phyloP scores from a whole-genome alignment of 2,888 invertebrate genomes.

The Brachypalpus laphriformis region DNA sequence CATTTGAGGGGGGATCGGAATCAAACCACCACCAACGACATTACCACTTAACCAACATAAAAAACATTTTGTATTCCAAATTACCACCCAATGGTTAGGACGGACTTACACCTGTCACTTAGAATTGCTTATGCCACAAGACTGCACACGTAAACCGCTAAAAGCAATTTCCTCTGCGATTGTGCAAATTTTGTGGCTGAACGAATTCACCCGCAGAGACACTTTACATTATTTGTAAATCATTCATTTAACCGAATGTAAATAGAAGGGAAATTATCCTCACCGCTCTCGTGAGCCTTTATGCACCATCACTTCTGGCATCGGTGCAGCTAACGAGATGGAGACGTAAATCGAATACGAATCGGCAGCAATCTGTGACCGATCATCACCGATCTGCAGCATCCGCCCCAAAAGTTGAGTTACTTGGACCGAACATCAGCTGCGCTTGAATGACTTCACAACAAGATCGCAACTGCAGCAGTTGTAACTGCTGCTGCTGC shows the following conservation, averaged over 20 bases:
- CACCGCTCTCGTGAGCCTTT: constrained; percentile 19
- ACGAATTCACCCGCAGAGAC: constrained; percentile 51
- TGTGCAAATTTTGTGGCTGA: constrained; percentile 74
- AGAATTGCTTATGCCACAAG: constrained; percentile 60
- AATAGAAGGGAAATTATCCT: constrained; percentile 60
- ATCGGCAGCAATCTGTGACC: constrained; percentile 61
- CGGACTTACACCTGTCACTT: constrained; percentile 68
- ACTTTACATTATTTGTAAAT: constrained; percentile 70
- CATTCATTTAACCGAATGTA: constrained; percentile 70
- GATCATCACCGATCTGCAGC: constrained; percentile 69
- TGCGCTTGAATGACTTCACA: constrained; percentile 66
- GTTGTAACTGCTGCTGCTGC: neutral
- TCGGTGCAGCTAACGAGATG: constrained; percentile 64
- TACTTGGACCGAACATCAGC: constrained; percentile 55
- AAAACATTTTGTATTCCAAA: constrained; percentile 13
- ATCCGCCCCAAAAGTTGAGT: constrained; percentile 68
- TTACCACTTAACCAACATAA: constrained; percentile 27
- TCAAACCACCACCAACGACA: constrained; percentile 35
- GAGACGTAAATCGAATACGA: constrained; percentile 71
- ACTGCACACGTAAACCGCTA: constrained; percentile 67
- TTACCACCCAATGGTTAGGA: constrained; percentile 53
- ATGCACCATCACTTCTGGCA: constrained; percentile 50
- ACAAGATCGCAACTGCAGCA: constrained; percentile 46
- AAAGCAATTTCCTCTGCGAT: constrained; percentile 74
- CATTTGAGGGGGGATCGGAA: constrained; percentile 32